These are phyloP conservation scores for Phyto melanocephala DNA, from an alignment of 2,888 invertebrate species.

Conservation along the genomic window DNA sequence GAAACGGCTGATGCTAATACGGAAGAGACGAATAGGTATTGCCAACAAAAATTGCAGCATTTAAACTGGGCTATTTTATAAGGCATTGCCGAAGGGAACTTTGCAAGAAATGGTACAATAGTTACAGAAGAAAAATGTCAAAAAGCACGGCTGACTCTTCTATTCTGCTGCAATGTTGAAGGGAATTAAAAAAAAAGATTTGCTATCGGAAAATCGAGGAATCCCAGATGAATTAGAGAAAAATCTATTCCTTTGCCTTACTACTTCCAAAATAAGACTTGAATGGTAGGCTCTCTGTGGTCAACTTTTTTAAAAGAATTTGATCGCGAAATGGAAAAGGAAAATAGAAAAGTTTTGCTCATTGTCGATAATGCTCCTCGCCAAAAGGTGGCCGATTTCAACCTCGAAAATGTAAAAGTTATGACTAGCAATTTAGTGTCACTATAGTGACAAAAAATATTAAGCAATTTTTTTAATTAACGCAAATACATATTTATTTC, in stretches of 20 bases:
- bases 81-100: constrained; percentile 1
- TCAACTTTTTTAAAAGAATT: constrained; percentile 25
- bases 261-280: constrained; percentile 35
- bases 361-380: constrained; percentile 34
- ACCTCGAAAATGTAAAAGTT: constrained; percentile 19
- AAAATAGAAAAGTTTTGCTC: constrained; percentile 40
- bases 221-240: constrained; percentile 22
- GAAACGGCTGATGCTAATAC: constrained; percentile 34
- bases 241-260: constrained; percentile 30
- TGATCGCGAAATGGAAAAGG: constrained; percentile 33
- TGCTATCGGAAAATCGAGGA: no score
- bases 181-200: constrained; percentile 34
- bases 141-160: constrained; percentile 7
- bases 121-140: not conserved
- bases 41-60: constrained; percentile 23
- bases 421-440: no score
- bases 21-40: constrained; percentile 9
- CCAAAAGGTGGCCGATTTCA: no score
- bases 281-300: not conserved
- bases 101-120: constrained; percentile 8
- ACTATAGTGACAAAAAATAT: no score
- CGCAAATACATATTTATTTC: no score
- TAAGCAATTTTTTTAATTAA: no score
- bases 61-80: not conserved
- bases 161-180: constrained; percentile 29